Base-by-base conservation (phyloP, 2,797 vertebrate genomes). In the Lagodon rhomboides region DNA sequence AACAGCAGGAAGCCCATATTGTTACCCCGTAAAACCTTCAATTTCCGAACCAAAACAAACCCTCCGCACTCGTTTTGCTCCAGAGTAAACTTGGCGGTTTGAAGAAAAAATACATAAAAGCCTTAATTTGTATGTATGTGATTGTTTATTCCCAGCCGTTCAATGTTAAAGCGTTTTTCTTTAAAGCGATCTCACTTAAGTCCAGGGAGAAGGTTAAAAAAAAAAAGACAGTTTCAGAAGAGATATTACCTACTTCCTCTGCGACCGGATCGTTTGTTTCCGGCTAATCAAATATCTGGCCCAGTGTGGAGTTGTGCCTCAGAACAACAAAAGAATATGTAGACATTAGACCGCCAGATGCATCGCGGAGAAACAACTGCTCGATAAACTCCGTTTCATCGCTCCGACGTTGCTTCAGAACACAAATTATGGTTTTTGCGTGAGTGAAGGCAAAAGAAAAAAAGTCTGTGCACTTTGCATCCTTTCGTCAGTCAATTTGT, bases 241-340 rank as follows among this genome's bases (percentile, higher is more conserved):
- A 75, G 62, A 74, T 75, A 75, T 63, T 16, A 72, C 34, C 22
- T 0, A 60, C 15, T 11, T 64, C 34, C 11, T 53, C 23, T 23
- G 62, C 10, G 70, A 68, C 23, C 23, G 56, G 25, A 73, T 56
- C 1, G 3, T 73, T 80, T 79, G 55, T 67, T 63, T 74, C 4
- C 67, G 73, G 56, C 64, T 73, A 53, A 80, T 75, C 30, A 76
- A 59, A 71, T 60, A 70, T 75, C 68, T 77, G 67, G 56, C 56
- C 62, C 16, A 15, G 38, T 66, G 58, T 85, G 61, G 44, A 63
- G 20, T 56, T 71, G 22, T 22, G 34, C 44, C 61, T 27, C 46
- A 67, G 34, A 56, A 68, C 11, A 80, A 80, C 47, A 73, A 50
- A 75, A 50, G 73, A 68, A 72, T 22, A 68, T 67, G 60, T 30